Evolutionary conservation across 2,888 invertebrate genomes (phyloP).

Genomic region (Leptinotarsa peninsularis): DNA sequence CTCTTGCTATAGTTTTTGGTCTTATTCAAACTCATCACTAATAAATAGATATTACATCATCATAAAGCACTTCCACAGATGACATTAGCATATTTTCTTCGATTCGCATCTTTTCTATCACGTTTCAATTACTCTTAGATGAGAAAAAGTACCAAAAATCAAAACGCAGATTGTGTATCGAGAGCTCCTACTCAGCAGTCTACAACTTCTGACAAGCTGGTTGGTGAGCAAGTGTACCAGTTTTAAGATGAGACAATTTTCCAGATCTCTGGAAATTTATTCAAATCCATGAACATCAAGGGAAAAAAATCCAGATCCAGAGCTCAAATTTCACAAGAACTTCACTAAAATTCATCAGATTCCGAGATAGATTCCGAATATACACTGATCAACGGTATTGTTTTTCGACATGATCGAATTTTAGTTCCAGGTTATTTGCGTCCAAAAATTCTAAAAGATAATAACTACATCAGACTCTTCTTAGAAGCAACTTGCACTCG

Average conservation of each 20-base stretch:
- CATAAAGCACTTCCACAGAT: too few relatives aligned
- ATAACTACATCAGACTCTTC: background rate
- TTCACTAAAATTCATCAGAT: too few relatives aligned
- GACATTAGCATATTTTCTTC: too few relatives aligned
- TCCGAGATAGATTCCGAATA: background rate
- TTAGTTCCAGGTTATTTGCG: background rate
- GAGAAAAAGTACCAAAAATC: too few relatives aligned
- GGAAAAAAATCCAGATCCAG: too few relatives aligned
- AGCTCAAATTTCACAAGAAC: too few relatives aligned
- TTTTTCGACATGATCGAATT: background rate
- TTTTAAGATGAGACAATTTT: background rate
- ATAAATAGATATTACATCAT: too few relatives aligned
- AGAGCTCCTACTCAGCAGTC: background rate
- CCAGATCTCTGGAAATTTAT: background rate
- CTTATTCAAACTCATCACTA: background rate
- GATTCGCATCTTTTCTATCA: too few relatives aligned
- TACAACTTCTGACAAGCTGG: background rate
- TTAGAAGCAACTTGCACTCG: background rate
- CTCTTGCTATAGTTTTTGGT: background rate
- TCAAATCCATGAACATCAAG: background rate
- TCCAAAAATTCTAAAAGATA: background rate
- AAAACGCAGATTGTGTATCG: too few relatives aligned
- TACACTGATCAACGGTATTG: background rate
- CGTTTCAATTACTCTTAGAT: too few relatives aligned
- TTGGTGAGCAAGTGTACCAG: background rate